These are phyloP conservation scores for Xylocopa sonorina DNA, from an alignment of 1,140 invertebrate genomes.

Conservation along the genomic window DNA sequence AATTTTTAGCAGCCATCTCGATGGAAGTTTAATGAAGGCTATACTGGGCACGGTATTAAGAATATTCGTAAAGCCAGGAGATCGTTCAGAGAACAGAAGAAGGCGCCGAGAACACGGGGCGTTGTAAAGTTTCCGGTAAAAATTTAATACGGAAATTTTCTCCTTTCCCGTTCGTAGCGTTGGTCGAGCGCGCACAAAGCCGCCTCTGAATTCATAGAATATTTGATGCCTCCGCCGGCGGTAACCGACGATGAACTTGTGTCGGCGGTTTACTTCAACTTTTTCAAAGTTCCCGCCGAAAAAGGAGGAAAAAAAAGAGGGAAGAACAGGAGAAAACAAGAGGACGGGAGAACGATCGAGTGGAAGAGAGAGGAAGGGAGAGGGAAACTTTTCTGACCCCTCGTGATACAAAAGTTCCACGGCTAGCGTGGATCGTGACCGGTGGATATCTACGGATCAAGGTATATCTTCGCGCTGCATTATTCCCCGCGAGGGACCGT, in stretches of 20 bases:
- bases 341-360: background rate
- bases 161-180: slow-evolving; percentile 39
- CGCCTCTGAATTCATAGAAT: slow-evolving; percentile 76
- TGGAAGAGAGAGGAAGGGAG: background rate
- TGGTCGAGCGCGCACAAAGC: slow-evolving; percentile 59
- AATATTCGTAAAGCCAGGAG: background rate
- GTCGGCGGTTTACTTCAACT: slow-evolving; percentile 53
- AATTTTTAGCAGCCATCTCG: too few species aligned
- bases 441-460: slow-evolving; percentile 72
- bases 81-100: too few species aligned
- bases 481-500: slow-evolving; percentile 74
- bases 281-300: slow-evolving; percentile 67
- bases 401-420: slow-evolving; percentile 72
- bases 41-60: background rate
- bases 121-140: slow-evolving; percentile 61
- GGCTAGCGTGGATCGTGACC: slow-evolving; percentile 60
- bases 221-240: slow-evolving; percentile 69
- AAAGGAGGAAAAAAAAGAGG: background rate
- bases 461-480: slow-evolving; percentile 73
- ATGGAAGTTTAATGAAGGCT: too few species aligned
- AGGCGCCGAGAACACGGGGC: background rate
- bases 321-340: background rate
- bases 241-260: slow-evolving; percentile 54
- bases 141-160: slow-evolving; percentile 64
- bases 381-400: slow-evolving; percentile 55